Evolutionary conservation across 1,140 invertebrate genomes (phyloP).

Genomic region (Drosophila elegans): DNA sequence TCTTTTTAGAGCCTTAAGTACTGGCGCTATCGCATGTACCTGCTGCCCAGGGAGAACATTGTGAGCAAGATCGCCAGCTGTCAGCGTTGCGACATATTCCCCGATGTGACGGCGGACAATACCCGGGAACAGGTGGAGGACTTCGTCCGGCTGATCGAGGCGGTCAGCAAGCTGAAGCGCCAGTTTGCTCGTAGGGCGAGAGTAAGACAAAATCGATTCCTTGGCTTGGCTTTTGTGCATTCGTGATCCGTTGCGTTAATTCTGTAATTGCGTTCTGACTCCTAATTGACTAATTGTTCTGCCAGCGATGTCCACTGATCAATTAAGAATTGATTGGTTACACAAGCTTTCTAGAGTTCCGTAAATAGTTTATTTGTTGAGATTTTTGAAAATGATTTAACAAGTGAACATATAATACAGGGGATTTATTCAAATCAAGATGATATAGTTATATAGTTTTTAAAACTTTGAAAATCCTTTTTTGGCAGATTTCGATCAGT

Average conservation of each 20-base stretch:
- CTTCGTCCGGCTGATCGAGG: constrained; percentile 95
- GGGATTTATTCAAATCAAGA: too few species aligned
- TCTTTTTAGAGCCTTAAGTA: constrained; percentile 93
- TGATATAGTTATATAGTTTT: too few species aligned
- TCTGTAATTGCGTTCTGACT: constrained; percentile 43
- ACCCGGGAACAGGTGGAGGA: constrained; percentile 90
- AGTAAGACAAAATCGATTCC: constrained; percentile 60
- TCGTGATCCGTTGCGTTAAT: constrained; percentile 50
- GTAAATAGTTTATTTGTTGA: too few species aligned
- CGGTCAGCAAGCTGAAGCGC: constrained; percentile 95
- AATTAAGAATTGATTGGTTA: neutral
- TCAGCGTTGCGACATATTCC: constrained; percentile 93
- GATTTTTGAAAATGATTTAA: too few species aligned
- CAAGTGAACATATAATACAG: too few species aligned
- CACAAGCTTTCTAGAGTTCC: neutral
- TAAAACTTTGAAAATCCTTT: too few species aligned
- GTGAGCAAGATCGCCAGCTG: constrained; percentile 90
- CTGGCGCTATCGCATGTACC: constrained; percentile 96
- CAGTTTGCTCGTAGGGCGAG: constrained; percentile 85
- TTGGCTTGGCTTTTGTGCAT: constrained; percentile 25
- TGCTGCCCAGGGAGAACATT: constrained; percentile 91
- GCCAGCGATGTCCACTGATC: constrained; percentile 7
- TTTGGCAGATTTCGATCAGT: too few species aligned
- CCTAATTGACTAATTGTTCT: constrained; percentile 39
- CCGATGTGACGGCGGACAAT: constrained; percentile 85